Conservation (phyloP, 2,113 vertebrate genomes). For the Mus musculus region DNA sequence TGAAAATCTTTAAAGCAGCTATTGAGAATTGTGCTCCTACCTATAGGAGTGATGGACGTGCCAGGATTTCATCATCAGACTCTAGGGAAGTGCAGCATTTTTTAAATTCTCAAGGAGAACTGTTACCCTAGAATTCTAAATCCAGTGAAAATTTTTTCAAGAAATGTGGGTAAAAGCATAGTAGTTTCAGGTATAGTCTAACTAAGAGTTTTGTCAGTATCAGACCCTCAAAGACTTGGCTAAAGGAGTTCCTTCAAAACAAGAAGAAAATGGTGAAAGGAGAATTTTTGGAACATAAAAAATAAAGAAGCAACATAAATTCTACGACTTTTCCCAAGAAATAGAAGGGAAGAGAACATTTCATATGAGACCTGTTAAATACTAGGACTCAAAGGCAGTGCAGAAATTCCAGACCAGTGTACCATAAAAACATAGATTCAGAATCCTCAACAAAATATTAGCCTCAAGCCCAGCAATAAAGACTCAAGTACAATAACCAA, state of each 20-base stretch:
- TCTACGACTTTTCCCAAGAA: constrained; percentile 31
- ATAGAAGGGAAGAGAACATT: constrained; percentile 9
- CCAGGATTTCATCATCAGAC: constrained; percentile 10
- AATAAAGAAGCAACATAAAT: constrained; percentile 51
- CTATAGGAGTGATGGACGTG: neutral
- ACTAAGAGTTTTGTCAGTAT: constrained; percentile 29
- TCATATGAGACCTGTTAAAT: constrained; percentile 40
- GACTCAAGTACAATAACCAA: neutral
- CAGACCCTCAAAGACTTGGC: constrained; percentile 44
- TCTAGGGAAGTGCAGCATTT: constrained; percentile 29
- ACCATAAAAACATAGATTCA: neutral
- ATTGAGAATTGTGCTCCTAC: constrained; percentile 31
- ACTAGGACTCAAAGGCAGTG: constrained; percentile 20
- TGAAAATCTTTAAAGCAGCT: constrained; percentile 39
- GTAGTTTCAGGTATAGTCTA: neutral
- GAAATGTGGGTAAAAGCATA: constrained; percentile 24
- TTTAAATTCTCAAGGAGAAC: constrained; percentile 2
- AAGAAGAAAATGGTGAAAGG: constrained; percentile 46
- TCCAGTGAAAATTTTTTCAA: constrained; percentile 40
- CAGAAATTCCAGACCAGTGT: constrained; percentile 1
- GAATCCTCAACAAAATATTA: constrained; percentile 46
- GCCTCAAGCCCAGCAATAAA: constrained; percentile 32
- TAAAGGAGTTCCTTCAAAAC: constrained; percentile 18
- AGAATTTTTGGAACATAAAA: constrained; percentile 1
- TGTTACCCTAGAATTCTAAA: constrained; percentile 37